Evolutionary conservation across 1,140 invertebrate species (phyloP), one percentile per base, ranked within the genome.

Genomic region (Meloidogyne hapla): DNA sequence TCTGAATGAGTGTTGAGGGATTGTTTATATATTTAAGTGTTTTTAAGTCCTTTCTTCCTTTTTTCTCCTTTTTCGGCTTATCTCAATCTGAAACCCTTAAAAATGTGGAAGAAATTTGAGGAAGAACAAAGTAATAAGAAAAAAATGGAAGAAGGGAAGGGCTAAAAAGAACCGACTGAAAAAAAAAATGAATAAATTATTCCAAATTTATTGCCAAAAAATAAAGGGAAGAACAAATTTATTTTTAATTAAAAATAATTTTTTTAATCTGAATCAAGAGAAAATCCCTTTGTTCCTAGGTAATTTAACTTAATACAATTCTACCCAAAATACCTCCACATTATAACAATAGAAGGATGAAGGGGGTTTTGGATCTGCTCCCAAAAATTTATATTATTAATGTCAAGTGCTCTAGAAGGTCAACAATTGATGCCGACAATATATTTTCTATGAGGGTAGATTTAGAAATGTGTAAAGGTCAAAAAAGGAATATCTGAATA

Each of bases 21-120:
- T n/a, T 56, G 48, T 56, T 56, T 56, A 56, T 56, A n/a, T 56
- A 56, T 56, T 56, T 56, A 56, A 56, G 48, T 56, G 48, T 56
- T 4, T 56, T 56, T 6, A 56, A 5, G 12, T 18, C 18, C 18
- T n/a, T 56, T 48, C 45, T 48, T 48, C 45, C 15, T 18, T 12
- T 12, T 42, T 42, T 42, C 10, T 42, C 33, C 15, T 15, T 69
- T 61, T 33, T 38, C 18, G 33, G 68, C 12, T 45, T 45, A 28
- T 56, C 38, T 45, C 4, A 69, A 69, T 45, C 25, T 6, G 33
- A 26, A 69, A 23, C 25, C 21, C n/a, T 33, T 48, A 61, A 18
- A 42, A 26, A 38, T 26, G n/a, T 33, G 10, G 12, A 42, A 61
- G 23, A 69, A 45, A 26, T 69, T 18, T 45, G 68, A 28, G 18